Conservation (phyloP, 2,888 invertebrate genomes). For the Epistrophe eligans region DNA sequence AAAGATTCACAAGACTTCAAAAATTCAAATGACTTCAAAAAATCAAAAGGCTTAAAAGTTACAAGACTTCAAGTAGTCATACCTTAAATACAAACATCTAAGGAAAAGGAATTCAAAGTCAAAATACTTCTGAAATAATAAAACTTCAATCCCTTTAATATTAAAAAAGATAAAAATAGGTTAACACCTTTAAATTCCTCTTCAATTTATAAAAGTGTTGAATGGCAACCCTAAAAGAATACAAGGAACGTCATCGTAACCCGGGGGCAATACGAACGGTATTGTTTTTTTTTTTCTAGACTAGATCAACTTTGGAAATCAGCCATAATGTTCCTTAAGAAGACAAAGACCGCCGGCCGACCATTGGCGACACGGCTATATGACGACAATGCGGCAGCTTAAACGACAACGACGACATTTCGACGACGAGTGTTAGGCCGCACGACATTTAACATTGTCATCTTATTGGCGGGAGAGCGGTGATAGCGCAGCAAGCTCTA, state of each 20-base stretch:
- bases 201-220: neutral
- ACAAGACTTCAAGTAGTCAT: neutral
- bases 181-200: neutral
- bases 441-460: slow-evolving; percentile 73
- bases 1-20: neutral
- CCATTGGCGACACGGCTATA: slow-evolving; percentile 23
- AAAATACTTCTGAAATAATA: too few species aligned
- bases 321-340: slow-evolving; percentile 66
- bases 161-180: neutral
- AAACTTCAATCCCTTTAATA: too few species aligned
- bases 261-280: slow-evolving; percentile 40
- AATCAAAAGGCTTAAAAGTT: neutral
- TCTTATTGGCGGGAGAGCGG: neutral
- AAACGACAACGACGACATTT: slow-evolving; percentile 63
- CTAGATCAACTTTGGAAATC: slow-evolving; percentile 68
- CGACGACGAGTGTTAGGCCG: slow-evolving; percentile 63
- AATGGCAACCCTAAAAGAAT: neutral
- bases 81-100: too few species aligned
- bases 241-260: slow-evolving; percentile 23
- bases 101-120: too few species aligned
- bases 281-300: slow-evolving; percentile 65
- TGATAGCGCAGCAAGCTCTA: neutral
- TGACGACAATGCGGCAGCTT: slow-evolving; percentile 32
- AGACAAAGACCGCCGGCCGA: slow-evolving; percentile 49
- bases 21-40: neutral